A percentile compares a stretch with the other conserved stretches of the same genome.
These are phyloP conservation scores for Heterohyrax brucei DNA, from an alignment of 2,797 vertebrate genomes.

Conservation along the genomic window DNA sequence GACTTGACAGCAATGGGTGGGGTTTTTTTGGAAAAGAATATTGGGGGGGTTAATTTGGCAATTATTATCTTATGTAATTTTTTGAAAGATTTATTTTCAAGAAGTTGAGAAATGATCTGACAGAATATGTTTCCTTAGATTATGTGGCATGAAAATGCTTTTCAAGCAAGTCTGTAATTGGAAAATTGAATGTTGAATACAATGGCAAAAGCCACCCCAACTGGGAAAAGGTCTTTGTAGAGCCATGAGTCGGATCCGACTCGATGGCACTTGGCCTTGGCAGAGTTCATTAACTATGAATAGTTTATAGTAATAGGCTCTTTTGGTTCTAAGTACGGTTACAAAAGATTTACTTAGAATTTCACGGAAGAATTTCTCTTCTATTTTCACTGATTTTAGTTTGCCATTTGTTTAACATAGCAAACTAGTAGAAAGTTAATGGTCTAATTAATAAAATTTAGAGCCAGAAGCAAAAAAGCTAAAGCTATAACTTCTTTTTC, in stretches of 20 bases:
- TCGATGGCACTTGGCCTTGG: too few relatives aligned
- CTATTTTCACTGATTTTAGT: conserved; percentile 67
- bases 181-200: conserved; percentile 66
- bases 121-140: conserved; percentile 50
- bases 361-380: conserved; percentile 54
- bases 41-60: not conserved
- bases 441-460: conserved; percentile 66
- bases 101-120: conserved; percentile 50
- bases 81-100: conserved; percentile 67
- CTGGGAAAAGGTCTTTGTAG: conserved; percentile 47
- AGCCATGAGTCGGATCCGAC: too few relatives aligned
- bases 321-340: conserved; percentile 74
- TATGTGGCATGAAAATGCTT: conserved; percentile 59
- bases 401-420: conserved; percentile 56
- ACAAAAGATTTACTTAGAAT: conserved; percentile 64
- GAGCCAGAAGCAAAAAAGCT: conserved; percentile 29
- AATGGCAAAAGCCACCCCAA: not conserved
- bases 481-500: not conserved
- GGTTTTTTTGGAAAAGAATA: conserved; percentile 10
- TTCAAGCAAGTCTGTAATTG: conserved; percentile 47
- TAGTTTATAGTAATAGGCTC: conserved; percentile 57
- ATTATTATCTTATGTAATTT: conserved; percentile 8
- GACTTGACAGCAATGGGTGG: too few relatives aligned
- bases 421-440: conserved; percentile 67
- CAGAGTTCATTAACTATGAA: conserved; percentile 76